phyloP scores from a whole-genome alignment of 2,888 invertebrate genomes.

The Meliscaeva auricollis region DNA sequence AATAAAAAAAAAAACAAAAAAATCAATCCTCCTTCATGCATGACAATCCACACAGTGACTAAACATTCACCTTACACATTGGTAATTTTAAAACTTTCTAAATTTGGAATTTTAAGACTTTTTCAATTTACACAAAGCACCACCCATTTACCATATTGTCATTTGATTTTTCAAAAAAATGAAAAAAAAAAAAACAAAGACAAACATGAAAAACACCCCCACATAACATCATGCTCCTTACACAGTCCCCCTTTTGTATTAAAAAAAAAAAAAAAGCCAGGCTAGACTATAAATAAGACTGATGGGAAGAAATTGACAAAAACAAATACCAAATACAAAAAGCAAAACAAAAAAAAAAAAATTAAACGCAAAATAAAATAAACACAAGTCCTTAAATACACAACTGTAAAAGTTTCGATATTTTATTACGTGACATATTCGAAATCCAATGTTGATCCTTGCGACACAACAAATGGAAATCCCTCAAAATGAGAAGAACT shows the following conservation, averaged over 20 bases:
- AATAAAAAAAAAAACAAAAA: no score
- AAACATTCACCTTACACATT: constrained; percentile 28
- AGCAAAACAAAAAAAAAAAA: background rate
- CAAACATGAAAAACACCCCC: constrained; percentile 56
- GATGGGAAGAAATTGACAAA: constrained; percentile 43
- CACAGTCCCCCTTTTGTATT: constrained; percentile 16
- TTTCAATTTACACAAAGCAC: constrained; percentile 56
- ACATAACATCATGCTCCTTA: constrained; percentile 9
- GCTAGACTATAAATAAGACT: constrained; percentile 2
- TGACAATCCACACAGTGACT: no score
- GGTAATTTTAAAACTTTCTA: constrained; percentile 56
- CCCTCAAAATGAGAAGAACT: constrained; percentile 27
- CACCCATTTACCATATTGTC: constrained; percentile 5
- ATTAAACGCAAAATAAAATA: constrained; percentile 24
- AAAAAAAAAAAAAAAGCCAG: constrained; percentile 5
- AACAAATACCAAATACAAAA: constrained; percentile 49
- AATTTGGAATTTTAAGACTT: constrained; percentile 50
- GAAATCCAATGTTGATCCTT: constrained; percentile 71
- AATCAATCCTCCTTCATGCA: no score
- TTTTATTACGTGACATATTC: constrained; percentile 76
- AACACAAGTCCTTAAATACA: constrained; percentile 65
- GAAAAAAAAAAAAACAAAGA: constrained; percentile 40
- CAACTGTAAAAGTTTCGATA: constrained; percentile 71
- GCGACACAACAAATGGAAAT: constrained; percentile 69
- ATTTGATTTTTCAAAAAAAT: constrained; percentile 34